A percentile compares a stretch with the other conserved stretches of the same genome.
Conservation (phyloP, 1,140 invertebrate species). For the Aphelinus certus region DNA sequence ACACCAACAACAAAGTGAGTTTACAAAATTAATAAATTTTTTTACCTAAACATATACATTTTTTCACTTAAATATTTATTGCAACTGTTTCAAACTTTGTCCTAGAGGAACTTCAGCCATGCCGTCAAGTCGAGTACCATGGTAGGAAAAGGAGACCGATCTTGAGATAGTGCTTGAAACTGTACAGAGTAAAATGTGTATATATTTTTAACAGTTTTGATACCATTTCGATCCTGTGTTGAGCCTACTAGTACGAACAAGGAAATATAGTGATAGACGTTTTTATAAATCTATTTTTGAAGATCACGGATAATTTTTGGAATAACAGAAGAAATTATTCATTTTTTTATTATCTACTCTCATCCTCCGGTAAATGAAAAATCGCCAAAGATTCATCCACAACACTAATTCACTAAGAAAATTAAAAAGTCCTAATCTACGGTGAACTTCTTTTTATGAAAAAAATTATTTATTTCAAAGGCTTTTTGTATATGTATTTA, state of each 20-base stretch:
- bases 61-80: no score
- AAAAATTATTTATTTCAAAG: constrained; percentile 29
- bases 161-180: constrained; percentile 20
- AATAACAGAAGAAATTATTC: background rate
- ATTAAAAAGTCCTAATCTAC: constrained; percentile 21
- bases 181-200: constrained; percentile 33
- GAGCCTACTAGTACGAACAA: constrained; percentile 2
- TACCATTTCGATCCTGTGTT: constrained; percentile 13
- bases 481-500: constrained; percentile 6
- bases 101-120: constrained; percentile 37
- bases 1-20: constrained; percentile 43
- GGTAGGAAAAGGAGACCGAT: constrained; percentile 37
- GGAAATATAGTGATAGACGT: constrained; percentile 14
- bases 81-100: background rate
- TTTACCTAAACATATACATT: background rate
- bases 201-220: constrained; percentile 34
- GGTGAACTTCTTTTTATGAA: constrained; percentile 16
- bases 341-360: background rate
- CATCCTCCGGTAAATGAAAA: constrained; percentile 10
- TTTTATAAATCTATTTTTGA: constrained; percentile 17
- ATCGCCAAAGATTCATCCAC: constrained; percentile 8
- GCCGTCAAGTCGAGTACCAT: constrained; percentile 47
- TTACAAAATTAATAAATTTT: background rate
- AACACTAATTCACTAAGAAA: constrained; percentile 21
- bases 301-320: constrained; percentile 12